Percentiles rank a stretch among this genome's conserved stretches.
Conservation (phyloP, 1,140 invertebrate species). For the Magallana ariakensis region DNA sequence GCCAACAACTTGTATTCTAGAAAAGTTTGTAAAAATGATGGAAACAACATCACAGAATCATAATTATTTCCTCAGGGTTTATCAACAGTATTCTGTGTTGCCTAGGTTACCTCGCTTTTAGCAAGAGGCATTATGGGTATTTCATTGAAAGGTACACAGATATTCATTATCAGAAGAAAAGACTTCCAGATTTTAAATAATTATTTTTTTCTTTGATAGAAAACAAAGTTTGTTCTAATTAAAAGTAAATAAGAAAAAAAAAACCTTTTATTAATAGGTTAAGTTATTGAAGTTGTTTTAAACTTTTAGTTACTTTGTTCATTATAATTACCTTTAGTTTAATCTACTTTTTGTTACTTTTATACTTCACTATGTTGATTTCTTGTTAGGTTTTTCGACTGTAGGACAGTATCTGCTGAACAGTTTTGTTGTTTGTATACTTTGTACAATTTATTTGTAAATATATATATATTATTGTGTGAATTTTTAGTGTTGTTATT, state of each 20-base stretch:
- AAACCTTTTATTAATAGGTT: too few relatives aligned
- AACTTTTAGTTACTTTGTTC: neutral
- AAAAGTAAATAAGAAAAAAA: too few relatives aligned
- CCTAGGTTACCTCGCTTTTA: neutral
- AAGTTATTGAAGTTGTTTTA: too few relatives aligned
- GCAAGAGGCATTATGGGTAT: conserved; percentile 18
- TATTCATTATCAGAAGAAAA: neutral
- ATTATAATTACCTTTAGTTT: conserved; percentile 2
- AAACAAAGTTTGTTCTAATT: too few relatives aligned
- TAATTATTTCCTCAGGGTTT: conserved; percentile 4
- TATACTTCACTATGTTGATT: conserved; percentile 9
- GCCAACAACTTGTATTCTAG: too few relatives aligned
- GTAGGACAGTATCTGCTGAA: conserved; percentile 21
- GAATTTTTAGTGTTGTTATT: conserved; percentile 31
- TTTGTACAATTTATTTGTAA: conserved; percentile 29
- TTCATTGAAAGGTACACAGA: neutral
- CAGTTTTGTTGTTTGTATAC: conserved; percentile 7
- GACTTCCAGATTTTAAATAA: too few relatives aligned
- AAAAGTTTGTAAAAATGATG: neutral
- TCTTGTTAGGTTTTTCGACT: neutral
- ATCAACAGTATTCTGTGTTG: neutral
- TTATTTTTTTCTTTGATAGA: too few relatives aligned
- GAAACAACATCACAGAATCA: neutral
- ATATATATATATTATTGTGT: conserved; percentile 33
- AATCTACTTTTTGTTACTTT: conserved; percentile 14